Base-by-base conservation (phyloP, 2,888 invertebrate species). In the Patella pellucida region DNA sequence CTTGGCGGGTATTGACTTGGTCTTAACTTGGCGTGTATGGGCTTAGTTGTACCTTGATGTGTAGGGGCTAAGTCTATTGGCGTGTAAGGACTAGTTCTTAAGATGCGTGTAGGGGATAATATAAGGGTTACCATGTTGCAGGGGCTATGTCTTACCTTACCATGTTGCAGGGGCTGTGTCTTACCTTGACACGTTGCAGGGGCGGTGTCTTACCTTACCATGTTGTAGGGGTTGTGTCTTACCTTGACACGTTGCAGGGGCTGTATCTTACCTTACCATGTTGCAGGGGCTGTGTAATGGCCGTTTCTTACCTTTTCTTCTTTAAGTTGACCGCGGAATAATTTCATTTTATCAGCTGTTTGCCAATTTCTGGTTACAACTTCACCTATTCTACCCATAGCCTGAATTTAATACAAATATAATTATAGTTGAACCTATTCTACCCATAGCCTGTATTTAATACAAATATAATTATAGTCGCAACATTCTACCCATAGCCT, bases 311-410 rank as follows among this genome's bases (percentile, higher is more conserved):
- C 87, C 79, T 77, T 82, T 76, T 89, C 90, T 68, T 86, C 86
- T 3, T 78, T 50, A 1, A 89, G 82, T 31, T 76, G 75, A 16
- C 89, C 89, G 62, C 86, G 80, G 69, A 86, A 83, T 41, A 82
- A 77, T 75, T 88, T 89, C 89, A 89, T 89, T 76, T 90, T 89
- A 78, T 90, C 89, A 1, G 89, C 90, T 16, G 89, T 90, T 78
- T 90, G 90, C 90, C 90, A 90, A 5, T 89, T 90, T 12, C 88
- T 78, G 23, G 84, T 83, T 27, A 89, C 86, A 7, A 89, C 88
- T 78, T 89, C 89, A 7, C 88, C 87, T 5, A 89, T 82, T 50
- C 89, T 78, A 1, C 89, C 89, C 89, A 89, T 89, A 0, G 89
- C 89, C 88, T 89, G 71, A 2, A 76, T 41, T 7, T 41, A 41